Evolutionary conservation across 2,888 invertebrate species (phyloP).

Genomic region (Pinctada fucata): DNA sequence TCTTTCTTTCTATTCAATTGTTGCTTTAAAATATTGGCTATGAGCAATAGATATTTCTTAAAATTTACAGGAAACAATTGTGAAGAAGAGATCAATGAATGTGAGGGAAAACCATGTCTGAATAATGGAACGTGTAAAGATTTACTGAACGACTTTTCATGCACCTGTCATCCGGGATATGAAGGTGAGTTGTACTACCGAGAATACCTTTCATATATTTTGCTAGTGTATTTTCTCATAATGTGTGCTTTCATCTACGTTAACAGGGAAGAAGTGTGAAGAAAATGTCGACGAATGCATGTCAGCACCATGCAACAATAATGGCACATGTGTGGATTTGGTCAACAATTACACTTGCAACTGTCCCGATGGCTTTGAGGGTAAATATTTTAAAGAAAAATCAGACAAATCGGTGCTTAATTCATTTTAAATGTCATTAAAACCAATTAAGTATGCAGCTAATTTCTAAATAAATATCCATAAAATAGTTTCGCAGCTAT

Average conservation of each 20-base stretch:
- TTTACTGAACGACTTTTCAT: constrained; percentile 47
- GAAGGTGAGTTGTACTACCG: constrained; percentile 4
- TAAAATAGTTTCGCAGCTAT: no score
- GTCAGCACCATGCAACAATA: constrained; percentile 57
- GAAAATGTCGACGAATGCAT: constrained; percentile 62
- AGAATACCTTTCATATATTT: neutral
- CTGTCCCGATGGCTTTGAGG: constrained; percentile 52
- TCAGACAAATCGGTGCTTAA: no score
- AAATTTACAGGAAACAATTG: constrained; percentile 46
- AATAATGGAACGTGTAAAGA: constrained; percentile 66
- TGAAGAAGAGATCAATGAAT: constrained; percentile 65
- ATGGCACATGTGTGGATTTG: constrained; percentile 66
- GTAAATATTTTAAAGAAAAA: constrained; percentile 27
- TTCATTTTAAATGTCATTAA: no score
- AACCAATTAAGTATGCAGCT: no score
- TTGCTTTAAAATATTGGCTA: no score
- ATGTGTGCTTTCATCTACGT: no score
- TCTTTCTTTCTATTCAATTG: no score
- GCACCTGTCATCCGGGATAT: constrained; percentile 46
- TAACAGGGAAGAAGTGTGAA: constrained; percentile 76
- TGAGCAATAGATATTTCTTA: no score
- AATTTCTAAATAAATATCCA: no score
- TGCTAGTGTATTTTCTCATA: no score
- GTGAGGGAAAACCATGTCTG: constrained; percentile 60
- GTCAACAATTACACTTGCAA: constrained; percentile 55